These are phyloP conservation scores for Chelmon rostratus DNA, from an alignment of 2,797 vertebrate species.

Conservation along the genomic window DNA sequence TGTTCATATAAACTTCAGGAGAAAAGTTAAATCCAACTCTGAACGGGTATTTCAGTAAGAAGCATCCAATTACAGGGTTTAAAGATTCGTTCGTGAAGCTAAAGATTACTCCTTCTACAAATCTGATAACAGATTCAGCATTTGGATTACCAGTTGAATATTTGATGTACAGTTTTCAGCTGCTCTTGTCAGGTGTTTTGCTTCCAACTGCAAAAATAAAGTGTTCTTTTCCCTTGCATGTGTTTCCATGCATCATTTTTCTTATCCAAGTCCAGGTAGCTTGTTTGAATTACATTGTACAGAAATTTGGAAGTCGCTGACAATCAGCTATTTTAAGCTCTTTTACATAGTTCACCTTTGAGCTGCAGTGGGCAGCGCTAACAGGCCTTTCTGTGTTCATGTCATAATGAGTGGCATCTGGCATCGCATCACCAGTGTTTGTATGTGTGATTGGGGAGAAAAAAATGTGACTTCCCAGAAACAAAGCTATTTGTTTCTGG, in stretches of 20 bases:
- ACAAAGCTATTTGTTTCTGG: too few species aligned
- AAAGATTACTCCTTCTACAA: not conserved
- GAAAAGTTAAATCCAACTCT: not conserved
- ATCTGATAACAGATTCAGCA: not conserved
- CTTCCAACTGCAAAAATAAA: not conserved
- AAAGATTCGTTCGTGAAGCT: not conserved
- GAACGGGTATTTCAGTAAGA: not conserved
- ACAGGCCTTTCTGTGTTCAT: not conserved
- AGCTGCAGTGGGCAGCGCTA: not conserved
- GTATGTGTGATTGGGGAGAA: not conserved
- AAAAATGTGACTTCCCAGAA: not conserved
- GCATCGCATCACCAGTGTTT: not conserved
- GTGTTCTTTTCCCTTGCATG: not conserved
- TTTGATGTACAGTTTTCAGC: not conserved
- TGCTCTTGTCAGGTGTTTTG: not conserved
- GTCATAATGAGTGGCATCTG: not conserved
- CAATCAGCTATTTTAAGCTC: not conserved
- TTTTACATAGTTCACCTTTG: not conserved
- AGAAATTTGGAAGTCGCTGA: not conserved
- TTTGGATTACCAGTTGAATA: not conserved
- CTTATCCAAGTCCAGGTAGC: not conserved
- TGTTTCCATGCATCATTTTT: not conserved
- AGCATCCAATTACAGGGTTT: not conserved
- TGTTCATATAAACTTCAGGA: not conserved
- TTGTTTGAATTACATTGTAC: not conserved